Base-by-base conservation (phyloP, 1,140 invertebrate genomes). In the Oreohelix idahoensis region DNA sequence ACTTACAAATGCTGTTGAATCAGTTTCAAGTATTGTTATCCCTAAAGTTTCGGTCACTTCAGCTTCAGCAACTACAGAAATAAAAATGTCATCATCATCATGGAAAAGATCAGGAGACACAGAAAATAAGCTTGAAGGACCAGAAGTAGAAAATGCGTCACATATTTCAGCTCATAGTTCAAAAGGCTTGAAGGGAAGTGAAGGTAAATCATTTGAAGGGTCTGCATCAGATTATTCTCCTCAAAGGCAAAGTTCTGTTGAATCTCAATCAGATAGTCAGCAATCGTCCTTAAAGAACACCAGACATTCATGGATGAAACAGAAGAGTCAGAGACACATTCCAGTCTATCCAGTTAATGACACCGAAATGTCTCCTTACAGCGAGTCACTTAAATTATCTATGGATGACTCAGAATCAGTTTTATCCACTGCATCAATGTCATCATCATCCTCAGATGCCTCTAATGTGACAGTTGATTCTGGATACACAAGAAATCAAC, bases 271-370 rank as follows among this genome's bases (percentile, higher is more conserved):
- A 32, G 63, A 66, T 8, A 29, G 32, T 66, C 5, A 66, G n/a
- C 11, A 32, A 23, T 35, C 29, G 5, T 32, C n/a, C 8, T 66
- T 66, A 58, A 58, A n/a, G 63, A 29, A 29, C 17, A 17, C 11
- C 29, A 66, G 63, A 2, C 5, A 17, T 1, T 66, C 63, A 66
- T 66, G 63, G 63, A 66, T 23, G 20, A 66, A 66, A 32, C 63
- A 66, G 29, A 66, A 35, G 32, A 32, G 63, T 66, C 5, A 32
- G 17, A 66, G 63, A 66, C 29, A 45, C 45, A 77, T 77, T 45
- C 45, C 75, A 20, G 23, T 53, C 29, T 77, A 77, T 53, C 75
- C 75, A 29, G 36, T 35, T 45, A 29, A 77, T n/a, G 75, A 77
- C 49, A 77, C 5, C 29, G 75, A 77, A 36, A 17, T 53, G 26